phyloP scores from a whole-genome alignment of 2,888 invertebrate species.

The Lobophora halterata region DNA sequence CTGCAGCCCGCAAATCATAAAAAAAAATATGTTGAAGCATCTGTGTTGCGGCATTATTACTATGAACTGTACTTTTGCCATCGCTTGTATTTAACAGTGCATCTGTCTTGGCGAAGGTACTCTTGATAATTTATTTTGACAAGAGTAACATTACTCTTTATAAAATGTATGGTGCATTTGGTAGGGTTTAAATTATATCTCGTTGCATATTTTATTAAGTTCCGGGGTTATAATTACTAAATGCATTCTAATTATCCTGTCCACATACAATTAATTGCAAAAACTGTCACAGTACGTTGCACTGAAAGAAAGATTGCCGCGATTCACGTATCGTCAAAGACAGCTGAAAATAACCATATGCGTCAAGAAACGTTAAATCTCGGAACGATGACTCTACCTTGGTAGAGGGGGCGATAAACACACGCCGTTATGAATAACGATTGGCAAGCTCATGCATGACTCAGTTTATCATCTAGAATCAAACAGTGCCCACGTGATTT shows the following conservation, averaged over 20 bases:
- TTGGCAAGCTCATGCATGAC: slow-evolving; percentile 61
- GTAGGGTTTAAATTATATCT: slow-evolving; percentile 15
- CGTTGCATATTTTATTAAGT: slow-evolving; percentile 15
- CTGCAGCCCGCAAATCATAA: too few relatives aligned
- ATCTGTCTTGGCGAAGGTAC: slow-evolving; percentile 67
- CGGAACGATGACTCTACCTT: slow-evolving; percentile 57
- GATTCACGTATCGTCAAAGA: slow-evolving; percentile 40
- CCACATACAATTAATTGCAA: slow-evolving; percentile 31
- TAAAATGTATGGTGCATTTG: slow-evolving; percentile 15
- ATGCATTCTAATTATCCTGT: slow-evolving; percentile 26
- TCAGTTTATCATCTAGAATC: slow-evolving; percentile 41
- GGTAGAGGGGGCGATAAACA: slow-evolving; percentile 59
- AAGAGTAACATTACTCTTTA: slow-evolving; percentile 26
- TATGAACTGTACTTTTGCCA: slow-evolving; percentile 18
- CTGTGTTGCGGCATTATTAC: slow-evolving; percentile 12
- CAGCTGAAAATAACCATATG: slow-evolving; percentile 61
- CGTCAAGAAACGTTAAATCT: slow-evolving; percentile 59
- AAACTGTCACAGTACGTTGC: slow-evolving; percentile 36
- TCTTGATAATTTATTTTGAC: slow-evolving; percentile 55
- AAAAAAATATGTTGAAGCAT: too few relatives aligned
- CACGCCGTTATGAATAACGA: slow-evolving; percentile 59
- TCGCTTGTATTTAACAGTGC: slow-evolving; percentile 47
- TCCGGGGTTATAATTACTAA: slow-evolving; percentile 28
- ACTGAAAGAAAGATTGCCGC: slow-evolving; percentile 37
- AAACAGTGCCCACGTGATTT: slow-evolving; percentile 40